Evolutionary conservation across 2,797 vertebrate genomes (phyloP), one percentile per base, ranked within the genome.

Genomic region (Siniperca undulata): DNA sequence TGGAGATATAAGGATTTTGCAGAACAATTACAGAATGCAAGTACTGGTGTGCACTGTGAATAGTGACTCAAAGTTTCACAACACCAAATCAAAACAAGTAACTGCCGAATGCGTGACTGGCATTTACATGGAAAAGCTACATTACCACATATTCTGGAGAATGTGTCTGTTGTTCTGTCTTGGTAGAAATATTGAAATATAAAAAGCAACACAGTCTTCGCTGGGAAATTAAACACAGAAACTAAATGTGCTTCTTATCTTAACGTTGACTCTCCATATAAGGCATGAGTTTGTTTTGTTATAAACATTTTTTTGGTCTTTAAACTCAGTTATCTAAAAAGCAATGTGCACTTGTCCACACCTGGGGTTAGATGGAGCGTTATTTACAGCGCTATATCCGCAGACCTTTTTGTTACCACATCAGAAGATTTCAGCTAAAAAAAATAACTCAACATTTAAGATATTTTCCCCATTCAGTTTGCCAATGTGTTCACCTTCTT

Each of bases 171-270:
- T 86, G 86, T 87, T 91, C 88, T 90, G 84, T 91, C 82, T 90
- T 83, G 84, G 90, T 93, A 91, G 89, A 92, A 94, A 94, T 91
- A 91, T 86, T 85, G 80, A 91, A 91, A 91, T 93, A 92, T 82
- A 91, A 95, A 92, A 94, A 92, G 87, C 91, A 87, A 93, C 74
- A 92, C 82, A 82, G 80, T 89, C 80, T 91, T 88, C 1, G 82
- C 91, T 74, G 80, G 76, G 80, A 93, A 95, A 89, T 89, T 74
- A 91, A 91, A 94, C 89, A 95, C 90, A 88, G 89, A 94, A 92
- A 94, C 90, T 86, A 91, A 94, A 95, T 96, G 96, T 96, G 96
- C 95, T 96, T 96, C 93, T 95, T 95, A 93, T 93, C 91, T 86
- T 92, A 95, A 96, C 93, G 96, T 92, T 94, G 91, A 95, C 91